Conservation (phyloP, 2,113 vertebrate species). For the Xyrauchen texanus region DNA sequence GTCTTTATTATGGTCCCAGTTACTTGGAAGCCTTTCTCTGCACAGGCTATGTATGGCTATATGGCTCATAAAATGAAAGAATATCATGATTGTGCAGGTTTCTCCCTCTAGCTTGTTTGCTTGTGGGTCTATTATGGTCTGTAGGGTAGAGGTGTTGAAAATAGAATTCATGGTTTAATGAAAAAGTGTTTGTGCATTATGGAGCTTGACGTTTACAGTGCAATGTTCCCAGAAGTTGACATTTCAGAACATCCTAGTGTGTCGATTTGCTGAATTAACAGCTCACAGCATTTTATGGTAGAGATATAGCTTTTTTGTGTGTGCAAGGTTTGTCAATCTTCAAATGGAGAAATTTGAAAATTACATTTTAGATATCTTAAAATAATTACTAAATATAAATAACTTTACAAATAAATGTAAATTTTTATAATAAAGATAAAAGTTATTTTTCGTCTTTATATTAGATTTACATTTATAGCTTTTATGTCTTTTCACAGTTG, state of each 20-base stretch:
- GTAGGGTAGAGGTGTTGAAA: conserved; percentile 13
- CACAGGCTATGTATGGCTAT: conserved; percentile 60
- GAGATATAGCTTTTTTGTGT: neutral
- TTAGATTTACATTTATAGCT: too few relatives aligned
- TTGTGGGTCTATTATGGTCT: conserved; percentile 58
- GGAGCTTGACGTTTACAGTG: conserved; percentile 46
- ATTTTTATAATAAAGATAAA: too few relatives aligned
- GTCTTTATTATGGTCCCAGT: conserved; percentile 78
- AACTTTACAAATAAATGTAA: too few relatives aligned
- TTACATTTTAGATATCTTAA: too few relatives aligned
- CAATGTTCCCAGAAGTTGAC: conserved; percentile 49
- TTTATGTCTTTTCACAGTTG: too few relatives aligned
- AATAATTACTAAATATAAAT: too few relatives aligned
- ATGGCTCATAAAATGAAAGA: conserved; percentile 78
- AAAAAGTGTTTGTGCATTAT: conserved; percentile 37
- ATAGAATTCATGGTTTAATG: conserved; percentile 43
- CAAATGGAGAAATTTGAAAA: too few relatives aligned
- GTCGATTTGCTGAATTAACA: conserved; percentile 43
- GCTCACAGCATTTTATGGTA: neutral
- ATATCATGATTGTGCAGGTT: conserved; percentile 65
- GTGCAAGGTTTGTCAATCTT: neutral
- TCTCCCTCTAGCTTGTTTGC: conserved; percentile 59
- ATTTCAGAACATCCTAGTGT: conserved; percentile 33
- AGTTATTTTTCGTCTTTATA: too few relatives aligned
- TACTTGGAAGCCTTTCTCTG: conserved; percentile 69